Evolutionary conservation across 2,888 invertebrate genomes (phyloP), one percentile per base, ranked within the genome.

Genomic region (Mylabris sibirica): DNA sequence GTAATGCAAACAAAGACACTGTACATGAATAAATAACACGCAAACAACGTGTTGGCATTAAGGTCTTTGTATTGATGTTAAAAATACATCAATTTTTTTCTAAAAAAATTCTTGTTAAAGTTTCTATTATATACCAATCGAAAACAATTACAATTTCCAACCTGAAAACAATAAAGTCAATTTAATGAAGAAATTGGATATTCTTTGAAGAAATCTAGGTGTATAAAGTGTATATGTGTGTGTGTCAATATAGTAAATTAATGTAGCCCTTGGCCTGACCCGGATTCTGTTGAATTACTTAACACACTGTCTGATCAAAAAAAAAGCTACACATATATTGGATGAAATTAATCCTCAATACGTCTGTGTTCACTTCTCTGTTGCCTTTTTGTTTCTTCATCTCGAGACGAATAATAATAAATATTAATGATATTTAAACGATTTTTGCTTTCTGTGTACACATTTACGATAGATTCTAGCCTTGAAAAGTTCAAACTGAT

Each of bases 201-300:
- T 53, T 53, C 3, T 22, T 53, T 53, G 3, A 53, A 65, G 65
- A 70, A 68, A 75, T 70, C 72, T 73, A 75, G 74, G 69, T 66
- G 22, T 73, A 30, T 30, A 30, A 24, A 62, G 41, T n/a, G n/a
- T n/a, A n/a, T n/a, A n/a, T n/a, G 60, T 70, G 66, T 72, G 66
- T 73, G 65, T 76, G 74, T 76, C 73, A 74, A 74, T 73, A 74
- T 69, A 71, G 70, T 74, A 72, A 76, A 77, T 74, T 76, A 74
- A 73, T 72, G 74, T 74, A 77, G 76, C 77, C 77, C 78, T 78
- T 78, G 76, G 76, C 76, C 77, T 78, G 77, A 76, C 76, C 76
- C 75, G 73, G 74, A 74, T 78, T 74, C 73, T 69, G 67, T 62
- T 68, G 71, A 71, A 71, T 74, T 71, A 72, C 72, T 72, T 72